Conservation (phyloP, 2,888 invertebrate genomes). For the Unio pictorum region DNA sequence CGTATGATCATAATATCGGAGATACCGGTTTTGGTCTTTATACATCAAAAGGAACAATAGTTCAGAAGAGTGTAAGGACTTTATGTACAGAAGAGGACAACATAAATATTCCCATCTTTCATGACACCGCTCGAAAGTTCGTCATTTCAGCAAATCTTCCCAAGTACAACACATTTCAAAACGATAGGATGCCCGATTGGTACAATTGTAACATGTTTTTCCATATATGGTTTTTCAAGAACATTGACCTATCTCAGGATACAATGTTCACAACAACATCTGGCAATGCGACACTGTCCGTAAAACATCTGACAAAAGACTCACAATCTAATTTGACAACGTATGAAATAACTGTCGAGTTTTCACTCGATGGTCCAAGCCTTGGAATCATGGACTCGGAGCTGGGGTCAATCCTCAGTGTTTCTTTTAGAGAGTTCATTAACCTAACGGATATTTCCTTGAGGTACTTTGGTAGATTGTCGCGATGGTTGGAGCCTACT, state of each 20-base stretch:
- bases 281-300: background rate
- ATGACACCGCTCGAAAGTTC: constrained; percentile 24
- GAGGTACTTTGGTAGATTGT: constrained; percentile 23
- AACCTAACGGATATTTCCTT: constrained; percentile 15
- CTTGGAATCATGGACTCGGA: constrained; percentile 42
- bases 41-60: constrained; percentile 11
- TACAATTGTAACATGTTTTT: constrained; percentile 26
- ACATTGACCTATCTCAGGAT: constrained; percentile 9
- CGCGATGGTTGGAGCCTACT: constrained; percentile 12
- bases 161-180: constrained; percentile 41
- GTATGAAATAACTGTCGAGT: constrained; percentile 13
- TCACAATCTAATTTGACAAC: background rate
- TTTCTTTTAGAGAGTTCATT: constrained; percentile 2
- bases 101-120: constrained; percentile 48
- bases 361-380: constrained; percentile 33
- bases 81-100: constrained; percentile 55
- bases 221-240: constrained; percentile 30
- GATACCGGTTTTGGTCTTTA: background rate
- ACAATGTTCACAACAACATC: too few species aligned
- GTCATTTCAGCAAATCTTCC: constrained; percentile 44
- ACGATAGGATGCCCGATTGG: constrained; percentile 34
- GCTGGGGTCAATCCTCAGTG: constrained; percentile 35
- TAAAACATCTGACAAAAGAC: background rate
- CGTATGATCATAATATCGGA: constrained; percentile 15
- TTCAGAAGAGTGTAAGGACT: constrained; percentile 37